Evolutionary conservation across 2,888 invertebrate species (phyloP).

Genomic region (Philaethria dido): DNA sequence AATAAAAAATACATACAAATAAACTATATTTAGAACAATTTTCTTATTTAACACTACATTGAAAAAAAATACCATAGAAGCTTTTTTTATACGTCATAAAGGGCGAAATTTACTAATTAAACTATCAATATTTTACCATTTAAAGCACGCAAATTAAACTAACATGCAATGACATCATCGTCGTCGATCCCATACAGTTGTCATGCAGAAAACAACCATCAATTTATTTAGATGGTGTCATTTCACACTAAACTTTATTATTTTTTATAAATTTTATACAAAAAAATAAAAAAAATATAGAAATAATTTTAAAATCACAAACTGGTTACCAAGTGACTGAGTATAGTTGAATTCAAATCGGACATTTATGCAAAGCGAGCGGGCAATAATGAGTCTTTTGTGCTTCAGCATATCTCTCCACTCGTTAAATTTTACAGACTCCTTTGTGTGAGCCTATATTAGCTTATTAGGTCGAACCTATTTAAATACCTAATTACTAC

Average conservation of each 20-base stretch:
- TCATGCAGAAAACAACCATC: too few relatives aligned
- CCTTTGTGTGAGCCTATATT: conserved; percentile 14
- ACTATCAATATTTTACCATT: too few relatives aligned
- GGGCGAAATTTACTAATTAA: too few relatives aligned
- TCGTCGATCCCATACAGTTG: too few relatives aligned
- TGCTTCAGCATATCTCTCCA: conserved; percentile 40
- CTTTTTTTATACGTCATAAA: too few relatives aligned
- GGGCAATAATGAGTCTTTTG: conserved; percentile 40
- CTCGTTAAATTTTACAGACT: conserved; percentile 38
- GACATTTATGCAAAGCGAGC: conserved; percentile 47
- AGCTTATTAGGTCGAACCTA: conserved; percentile 22
- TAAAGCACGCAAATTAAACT: too few relatives aligned
- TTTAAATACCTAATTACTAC: conserved; percentile 15
- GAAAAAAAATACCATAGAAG: too few relatives aligned
- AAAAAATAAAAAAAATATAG: not conserved
- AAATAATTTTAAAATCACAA: not conserved
- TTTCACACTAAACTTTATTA: not conserved
- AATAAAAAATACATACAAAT: too few relatives aligned
- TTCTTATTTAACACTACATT: too few relatives aligned
- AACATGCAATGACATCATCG: too few relatives aligned
- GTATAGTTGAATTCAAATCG: conserved; percentile 49
- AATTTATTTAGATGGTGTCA: not conserved
- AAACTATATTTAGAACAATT: too few relatives aligned
- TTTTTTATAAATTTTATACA: too few relatives aligned
- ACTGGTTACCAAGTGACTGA: conserved; percentile 31